Evolutionary conservation across 1,140 invertebrate genomes (phyloP).

Genomic region (Heliconius eleuchia): DNA sequence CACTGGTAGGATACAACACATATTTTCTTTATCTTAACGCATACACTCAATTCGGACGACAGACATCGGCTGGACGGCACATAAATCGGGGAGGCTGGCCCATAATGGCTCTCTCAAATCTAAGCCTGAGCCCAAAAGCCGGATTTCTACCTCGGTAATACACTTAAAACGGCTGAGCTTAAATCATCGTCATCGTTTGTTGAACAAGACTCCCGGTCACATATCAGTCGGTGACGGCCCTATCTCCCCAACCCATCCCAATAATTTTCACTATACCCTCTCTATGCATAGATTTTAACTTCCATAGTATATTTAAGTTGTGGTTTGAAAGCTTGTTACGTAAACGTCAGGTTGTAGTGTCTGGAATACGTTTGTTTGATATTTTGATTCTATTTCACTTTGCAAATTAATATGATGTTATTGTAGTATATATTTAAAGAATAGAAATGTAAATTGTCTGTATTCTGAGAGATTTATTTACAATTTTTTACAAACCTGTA

Average conservation of each 20-base stretch:
- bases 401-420: background rate
- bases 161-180: conserved; percentile 80
- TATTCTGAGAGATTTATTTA: too few species aligned
- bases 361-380: background rate
- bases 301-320: conserved; percentile 28
- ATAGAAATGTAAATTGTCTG: background rate
- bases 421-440: background rate
- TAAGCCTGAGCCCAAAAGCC: conserved; percentile 72
- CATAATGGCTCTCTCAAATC: conserved; percentile 76
- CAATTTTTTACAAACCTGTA: too few species aligned
- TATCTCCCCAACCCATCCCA: conserved; percentile 44
- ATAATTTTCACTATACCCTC: conserved; percentile 64
- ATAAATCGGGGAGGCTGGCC: conserved; percentile 66
- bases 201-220: conserved; percentile 80
- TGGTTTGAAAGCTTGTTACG: conserved; percentile 15
- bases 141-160: conserved; percentile 77
- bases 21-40: conserved; percentile 38
- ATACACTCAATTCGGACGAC: conserved; percentile 37
- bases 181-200: conserved; percentile 81
- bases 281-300: conserved; percentile 63
- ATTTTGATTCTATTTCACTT: background rate
- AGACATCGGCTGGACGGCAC: conserved; percentile 56
- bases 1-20: background rate
- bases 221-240: conserved; percentile 72
- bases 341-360: conserved; percentile 10